These are phyloP conservation scores for Boulengeromyrus knoepffleri DNA, from an alignment of 2,113 vertebrate species.

Conservation along the genomic window DNA sequence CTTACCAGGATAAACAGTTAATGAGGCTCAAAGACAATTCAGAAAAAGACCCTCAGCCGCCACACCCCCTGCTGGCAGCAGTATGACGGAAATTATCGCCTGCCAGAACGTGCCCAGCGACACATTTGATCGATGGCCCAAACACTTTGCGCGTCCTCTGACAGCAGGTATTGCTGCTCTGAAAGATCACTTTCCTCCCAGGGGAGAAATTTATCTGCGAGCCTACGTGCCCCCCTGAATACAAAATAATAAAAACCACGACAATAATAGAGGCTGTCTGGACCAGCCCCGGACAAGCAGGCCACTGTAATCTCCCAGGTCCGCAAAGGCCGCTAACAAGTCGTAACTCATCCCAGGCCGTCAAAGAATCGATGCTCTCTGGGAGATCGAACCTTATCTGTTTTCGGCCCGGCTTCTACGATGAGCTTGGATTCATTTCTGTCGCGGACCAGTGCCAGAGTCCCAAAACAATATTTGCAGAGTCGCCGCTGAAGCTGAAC, in stretches of 20 bases:
- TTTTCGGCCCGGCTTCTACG: neutral
- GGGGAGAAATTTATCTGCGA: conserved; percentile 29
- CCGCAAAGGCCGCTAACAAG: neutral
- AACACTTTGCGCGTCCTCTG: conserved; percentile 24
- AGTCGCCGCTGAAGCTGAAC: neutral
- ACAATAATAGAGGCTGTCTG: neutral
- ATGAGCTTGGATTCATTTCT: conserved; percentile 8
- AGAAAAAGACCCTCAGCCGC: neutral
- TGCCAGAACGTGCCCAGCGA: conserved; percentile 30
- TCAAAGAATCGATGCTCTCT: conserved; percentile 5
- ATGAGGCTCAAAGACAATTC: neutral
- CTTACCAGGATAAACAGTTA: neutral
- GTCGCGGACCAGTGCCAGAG: conserved; percentile 14
- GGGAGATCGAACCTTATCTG: conserved; percentile 19
- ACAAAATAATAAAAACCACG: conserved; percentile 22
- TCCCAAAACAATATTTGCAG: conserved; percentile 17
- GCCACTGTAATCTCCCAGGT: conserved; percentile 21
- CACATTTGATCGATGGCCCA: conserved; percentile 33
- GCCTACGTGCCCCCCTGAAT: conserved; percentile 23
- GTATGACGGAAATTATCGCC: conserved; percentile 10
- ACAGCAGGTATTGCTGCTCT: conserved; percentile 30
- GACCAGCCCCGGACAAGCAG: neutral
- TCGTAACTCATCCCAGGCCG: conserved; percentile 16
- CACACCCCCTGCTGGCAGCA: neutral
- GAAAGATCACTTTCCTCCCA: conserved; percentile 23